Conservation (phyloP, 2,113 vertebrate genomes). For the Cheirogaleus medius region DNA sequence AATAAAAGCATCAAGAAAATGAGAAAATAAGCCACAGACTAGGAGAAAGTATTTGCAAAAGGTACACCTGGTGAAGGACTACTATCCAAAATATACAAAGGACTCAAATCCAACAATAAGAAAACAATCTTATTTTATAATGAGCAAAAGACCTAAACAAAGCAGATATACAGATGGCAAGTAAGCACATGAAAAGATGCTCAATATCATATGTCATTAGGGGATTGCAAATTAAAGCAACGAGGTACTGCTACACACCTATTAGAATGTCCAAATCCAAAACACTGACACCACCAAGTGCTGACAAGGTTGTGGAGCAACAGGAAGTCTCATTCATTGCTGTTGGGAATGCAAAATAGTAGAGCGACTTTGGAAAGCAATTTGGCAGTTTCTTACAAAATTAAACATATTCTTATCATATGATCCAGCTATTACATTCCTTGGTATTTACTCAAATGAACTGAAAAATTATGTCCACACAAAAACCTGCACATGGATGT, state of each 20-base stretch:
- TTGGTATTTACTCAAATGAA: constrained; percentile 35
- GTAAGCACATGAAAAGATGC: background rate
- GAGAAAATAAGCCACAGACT: background rate
- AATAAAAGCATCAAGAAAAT: background rate
- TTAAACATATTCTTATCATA: background rate
- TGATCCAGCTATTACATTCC: background rate
- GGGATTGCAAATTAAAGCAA: background rate
- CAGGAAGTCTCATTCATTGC: background rate
- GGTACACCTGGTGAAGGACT: background rate
- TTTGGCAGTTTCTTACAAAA: constrained; percentile 2
- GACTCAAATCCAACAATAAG: background rate
- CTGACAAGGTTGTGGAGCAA: background rate
- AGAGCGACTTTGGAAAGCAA: background rate
- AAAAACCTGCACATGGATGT: background rate
- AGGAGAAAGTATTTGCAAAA: background rate
- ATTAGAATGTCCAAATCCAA: background rate
- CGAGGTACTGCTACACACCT: background rate
- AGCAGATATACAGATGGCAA: background rate
- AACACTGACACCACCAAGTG: background rate
- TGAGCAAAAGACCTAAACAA: background rate
- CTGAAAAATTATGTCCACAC: background rate
- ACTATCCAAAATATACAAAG: background rate
- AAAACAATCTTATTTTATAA: background rate
- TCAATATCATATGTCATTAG: background rate
- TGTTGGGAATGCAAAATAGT: background rate